These are phyloP conservation scores for Ceratosolen fusciceps DNA, from an alignment of 1,140 invertebrate species.

Conservation along the genomic window DNA sequence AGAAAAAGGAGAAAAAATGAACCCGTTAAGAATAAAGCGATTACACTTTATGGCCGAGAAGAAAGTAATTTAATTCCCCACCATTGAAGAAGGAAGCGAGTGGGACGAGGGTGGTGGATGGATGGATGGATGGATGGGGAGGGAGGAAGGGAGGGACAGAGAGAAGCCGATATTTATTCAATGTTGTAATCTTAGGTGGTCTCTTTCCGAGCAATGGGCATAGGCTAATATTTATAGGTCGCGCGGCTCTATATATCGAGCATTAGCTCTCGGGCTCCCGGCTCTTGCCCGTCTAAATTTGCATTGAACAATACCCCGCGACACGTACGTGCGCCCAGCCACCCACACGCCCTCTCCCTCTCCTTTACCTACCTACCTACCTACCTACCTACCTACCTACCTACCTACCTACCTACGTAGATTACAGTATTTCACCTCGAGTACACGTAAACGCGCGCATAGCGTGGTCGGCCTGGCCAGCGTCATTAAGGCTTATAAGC, in stretches of 20 bases:
- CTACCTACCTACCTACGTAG: not conserved
- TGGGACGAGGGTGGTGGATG: too few relatives aligned
- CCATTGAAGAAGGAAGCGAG: too few relatives aligned
- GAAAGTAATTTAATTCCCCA: not conserved
- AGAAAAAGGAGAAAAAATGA: too few relatives aligned
- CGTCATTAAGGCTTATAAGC: constrained; percentile 9
- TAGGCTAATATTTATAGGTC: constrained; percentile 36
- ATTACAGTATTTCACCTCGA: constrained; percentile 1
- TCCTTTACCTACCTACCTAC: too few relatives aligned
- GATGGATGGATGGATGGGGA: too few relatives aligned
- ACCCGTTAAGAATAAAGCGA: not conserved
- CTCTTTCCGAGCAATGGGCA: not conserved
- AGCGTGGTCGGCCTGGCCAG: not conserved
- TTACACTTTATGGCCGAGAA: not conserved
- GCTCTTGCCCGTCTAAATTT: constrained; percentile 30
- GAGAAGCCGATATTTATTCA: not conserved
- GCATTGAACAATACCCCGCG: constrained; percentile 38
- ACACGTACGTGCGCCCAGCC: not conserved
- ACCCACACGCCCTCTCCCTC: too few relatives aligned
- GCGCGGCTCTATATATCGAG: constrained; percentile 9
- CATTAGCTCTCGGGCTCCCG: not conserved
- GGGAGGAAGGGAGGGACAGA: not conserved
- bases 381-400: too few relatives aligned
- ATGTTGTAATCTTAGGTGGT: not conserved
- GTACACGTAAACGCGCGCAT: not conserved